Evolutionary conservation across 2,797 vertebrate species (phyloP), one percentile per base, ranked within the genome.

Genomic region (Xenops minutus): DNA sequence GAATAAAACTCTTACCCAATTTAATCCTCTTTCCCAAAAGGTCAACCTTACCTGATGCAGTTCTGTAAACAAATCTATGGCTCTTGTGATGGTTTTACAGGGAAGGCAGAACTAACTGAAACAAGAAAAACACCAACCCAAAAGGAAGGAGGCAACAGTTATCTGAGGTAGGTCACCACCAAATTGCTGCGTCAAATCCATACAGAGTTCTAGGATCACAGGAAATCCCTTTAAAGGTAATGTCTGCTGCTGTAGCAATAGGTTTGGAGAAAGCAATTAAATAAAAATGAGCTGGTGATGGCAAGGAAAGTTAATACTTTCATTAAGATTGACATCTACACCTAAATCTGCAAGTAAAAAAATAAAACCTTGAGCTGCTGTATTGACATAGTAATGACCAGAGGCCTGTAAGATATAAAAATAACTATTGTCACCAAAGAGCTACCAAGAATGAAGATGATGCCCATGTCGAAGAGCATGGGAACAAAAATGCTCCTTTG

Each of bases 151-250:
- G 88, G 59, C 91, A 95, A 96, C 81, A 88, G 66, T 83, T 95
- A 89, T 91, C 95, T 98, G 97, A 98, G 97, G 98, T 98, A 98
- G 98, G 97, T 95, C 95, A 93, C 95, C 63, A 67, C 88, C 94
- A 55, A 90, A 86, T 75, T 52, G 86, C 96, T 93, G 88, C 96
- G 90, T 87, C 95, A 81, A 85, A 96, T 82, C 95, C 90, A 22
- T 7, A 22, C 0, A 1, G 69, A 97, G 64, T 9, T 63, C 71
- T 58, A 92, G 93, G 93, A 95, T 76, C 75, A 30, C 20, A 5
- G 29, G 4, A 10, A 91, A 76, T 58, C 94, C 96, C 93, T 87
- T 81, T 88, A 83, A 66, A 94, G 83, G 82, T 84, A 78, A 88
- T 17, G 16, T 63, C 85, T 94, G 78, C 89, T 92, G 89, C 88